Evolutionary conservation across 2,888 invertebrate species (phyloP), one percentile per base, ranked within the genome.

Genomic region (Volucella zonaria): DNA sequence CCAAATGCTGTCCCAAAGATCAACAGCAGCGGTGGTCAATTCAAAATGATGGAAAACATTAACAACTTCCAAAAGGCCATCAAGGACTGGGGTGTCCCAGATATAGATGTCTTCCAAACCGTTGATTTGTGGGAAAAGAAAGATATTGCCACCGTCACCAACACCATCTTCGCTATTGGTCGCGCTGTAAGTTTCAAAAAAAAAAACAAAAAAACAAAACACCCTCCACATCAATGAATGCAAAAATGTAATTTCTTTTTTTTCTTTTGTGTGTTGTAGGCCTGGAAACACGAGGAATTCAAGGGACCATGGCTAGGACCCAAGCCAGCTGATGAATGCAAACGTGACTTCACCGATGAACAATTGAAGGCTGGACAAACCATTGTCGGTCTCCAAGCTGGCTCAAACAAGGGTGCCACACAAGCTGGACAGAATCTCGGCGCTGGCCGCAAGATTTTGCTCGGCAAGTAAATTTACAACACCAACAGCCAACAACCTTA

Each of bases 31-130:
- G 98, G 98, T 88, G 98, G 98, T 91, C 98, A 98, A 91, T 99
- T 99, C 95, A 99, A 99, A 92, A 96, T 99, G 95, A 99, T 99
- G 99, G 99, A 99, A 93, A 99, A 99, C 94, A 97, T 99, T 92
- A 97, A 97, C 93, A 91, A 91, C 93, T 98, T 99, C 95, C 96
- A 97, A 92, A 95, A 95, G 74, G 97, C 97, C 11, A 93, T 97
- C 88, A 96, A 95, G 91, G 95, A 94, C 0, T 97, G 98, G 91
- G 99, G 99, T 86, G 98, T 99, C 14, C 92, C 95, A 67, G 97
- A 97, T 90, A 94, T 96, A 86, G 99, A 99, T 92, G 95, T 97
- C 71, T 99, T 99, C 95, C 98, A 98, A 93, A 99, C 99, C 6
- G 97, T 98, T 64, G 99, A 99, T 92, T 94, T 99, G 67, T 99